Base-by-base conservation (phyloP, 1,140 invertebrate species). In the Macrostomum lignano region DNA sequence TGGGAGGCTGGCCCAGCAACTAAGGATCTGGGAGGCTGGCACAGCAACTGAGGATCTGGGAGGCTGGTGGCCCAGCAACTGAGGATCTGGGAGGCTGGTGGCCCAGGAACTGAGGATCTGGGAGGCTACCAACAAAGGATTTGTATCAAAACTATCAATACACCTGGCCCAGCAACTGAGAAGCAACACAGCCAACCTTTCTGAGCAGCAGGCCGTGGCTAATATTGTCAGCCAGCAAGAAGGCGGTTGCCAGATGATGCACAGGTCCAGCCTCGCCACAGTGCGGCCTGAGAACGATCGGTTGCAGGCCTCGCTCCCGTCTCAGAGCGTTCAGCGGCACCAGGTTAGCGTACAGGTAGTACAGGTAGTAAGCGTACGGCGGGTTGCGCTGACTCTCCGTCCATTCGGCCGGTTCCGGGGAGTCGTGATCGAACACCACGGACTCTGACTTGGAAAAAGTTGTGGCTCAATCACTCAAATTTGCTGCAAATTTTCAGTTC, bases 381-480 rank as follows among this genome's bases (percentile, higher is more conserved):
- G 91, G 91, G 66, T 98, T 98, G 48, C n/a, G n/a, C n/a, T n/a
- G n/a, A n/a, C n/a, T n/a, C n/a, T n/a, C n/a, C n/a, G 62, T 68
- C 84, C 88, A 96, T 21, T 72, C 52, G 29, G 68, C 66, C 0
- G 88, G 91, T 6, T 67, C 32, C 10, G 65, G 66, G 15, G 76
- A 72, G 44, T 84, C 74, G 41, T 69, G 69, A 47, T 88, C 78
- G 52, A 96, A 73, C 36, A 79, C 60, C 14, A 82, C 73, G 62
- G 86, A 79, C 58, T 96, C 88, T 1, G 86, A 78, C 61, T 98
- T 98, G 21, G 81, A 88, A n/a, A n/a, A n/a, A n/a, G n/a, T n/a
- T n/a, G n/a, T n/a, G n/a, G n/a, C n/a, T n/a, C n/a, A n/a, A n/a
- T n/a, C n/a, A n/a, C n/a, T n/a, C n/a, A n/a, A n/a, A n/a, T n/a